phyloP scores from a whole-genome alignment of 2,888 invertebrate species.

The Horisme vitalbata region DNA sequence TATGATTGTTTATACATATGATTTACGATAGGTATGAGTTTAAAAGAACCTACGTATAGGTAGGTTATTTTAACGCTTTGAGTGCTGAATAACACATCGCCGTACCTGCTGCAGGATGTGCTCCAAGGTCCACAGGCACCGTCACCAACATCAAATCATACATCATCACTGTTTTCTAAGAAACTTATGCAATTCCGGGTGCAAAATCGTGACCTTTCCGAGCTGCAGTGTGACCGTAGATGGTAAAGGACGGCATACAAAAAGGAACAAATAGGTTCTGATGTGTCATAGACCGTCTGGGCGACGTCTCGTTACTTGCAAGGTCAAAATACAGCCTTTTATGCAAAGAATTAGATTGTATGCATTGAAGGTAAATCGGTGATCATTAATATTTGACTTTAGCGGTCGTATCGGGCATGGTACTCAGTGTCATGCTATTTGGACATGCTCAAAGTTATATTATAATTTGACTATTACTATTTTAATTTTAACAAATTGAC shows the following conservation, averaged over 20 bases:
- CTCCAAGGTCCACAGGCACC: too few species aligned
- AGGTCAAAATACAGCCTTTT: conserved; percentile 19
- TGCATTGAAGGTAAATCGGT: conserved; percentile 8
- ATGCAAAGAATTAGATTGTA: background rate
- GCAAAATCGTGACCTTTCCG: conserved; percentile 12
- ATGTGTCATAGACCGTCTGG: conserved; percentile 23
- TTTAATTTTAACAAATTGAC: too few species aligned
- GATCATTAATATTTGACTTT: conserved; percentile 9
- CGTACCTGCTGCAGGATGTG: too few species aligned
- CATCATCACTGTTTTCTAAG: background rate
- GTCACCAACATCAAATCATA: too few species aligned
- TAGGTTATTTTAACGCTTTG: too few species aligned
- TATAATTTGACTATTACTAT: too few species aligned
- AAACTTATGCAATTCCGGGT: background rate
- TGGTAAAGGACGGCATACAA: conserved; percentile 16
- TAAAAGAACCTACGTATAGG: too few species aligned
- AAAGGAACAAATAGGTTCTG: conserved; percentile 16
- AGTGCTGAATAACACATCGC: too few species aligned
- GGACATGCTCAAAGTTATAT: background rate
- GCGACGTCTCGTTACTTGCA: conserved; percentile 14
- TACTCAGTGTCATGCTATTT: background rate
- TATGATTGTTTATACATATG: too few species aligned
- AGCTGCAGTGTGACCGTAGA: conserved; percentile 10
- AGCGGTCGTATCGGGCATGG: conserved; percentile 10
- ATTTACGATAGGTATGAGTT: too few species aligned